A percentile compares a stretch with the other conserved stretches of the same genome.
phyloP scores from a whole-genome alignment of 2,888 invertebrate species.

The Erebia epiphron region DNA sequence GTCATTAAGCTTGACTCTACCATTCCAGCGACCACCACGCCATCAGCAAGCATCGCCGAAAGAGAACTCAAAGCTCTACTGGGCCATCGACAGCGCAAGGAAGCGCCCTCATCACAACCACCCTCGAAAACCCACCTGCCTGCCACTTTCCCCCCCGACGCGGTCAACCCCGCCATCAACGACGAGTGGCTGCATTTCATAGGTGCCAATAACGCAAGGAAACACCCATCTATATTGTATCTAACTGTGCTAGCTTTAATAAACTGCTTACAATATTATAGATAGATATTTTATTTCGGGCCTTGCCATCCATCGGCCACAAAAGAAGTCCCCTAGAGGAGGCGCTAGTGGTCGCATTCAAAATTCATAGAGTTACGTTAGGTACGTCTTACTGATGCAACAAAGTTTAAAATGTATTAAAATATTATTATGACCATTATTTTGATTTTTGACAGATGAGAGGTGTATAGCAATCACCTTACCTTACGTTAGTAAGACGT shows the following conservation, averaged over 20 bases:
- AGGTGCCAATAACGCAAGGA: constrained; percentile 45
- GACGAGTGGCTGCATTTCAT: constrained; percentile 60
- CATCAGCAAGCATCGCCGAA: constrained; percentile 55
- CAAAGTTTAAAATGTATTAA: too few relatives aligned
- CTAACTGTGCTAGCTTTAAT: constrained; percentile 57
- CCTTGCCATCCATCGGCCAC: too few relatives aligned
- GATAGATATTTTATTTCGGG: constrained; percentile 19
- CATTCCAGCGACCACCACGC: constrained; percentile 22
- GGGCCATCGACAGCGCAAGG: constrained; percentile 54
- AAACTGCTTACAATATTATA: constrained; percentile 62
- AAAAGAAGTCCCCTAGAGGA: too few relatives aligned
- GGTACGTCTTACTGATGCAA: too few relatives aligned
- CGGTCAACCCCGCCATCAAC: constrained; percentile 41
- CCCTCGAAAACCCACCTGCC: constrained; percentile 46
- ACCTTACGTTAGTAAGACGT: too few relatives aligned
- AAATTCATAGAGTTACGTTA: too few relatives aligned
- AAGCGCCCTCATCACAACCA: constrained; percentile 33
- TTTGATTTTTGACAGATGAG: too few relatives aligned
- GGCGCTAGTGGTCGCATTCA: too few relatives aligned
- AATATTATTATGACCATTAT: too few relatives aligned
- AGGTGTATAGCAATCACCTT: too few relatives aligned
- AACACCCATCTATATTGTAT: constrained; percentile 42
- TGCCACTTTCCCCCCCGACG: constrained; percentile 47
- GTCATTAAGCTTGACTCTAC: background rate
- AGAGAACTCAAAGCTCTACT: constrained; percentile 61